Evolutionary conservation across 2,888 invertebrate species (phyloP), one percentile per base, ranked within the genome.

Genomic region (Hypselothyrea guttata): DNA sequence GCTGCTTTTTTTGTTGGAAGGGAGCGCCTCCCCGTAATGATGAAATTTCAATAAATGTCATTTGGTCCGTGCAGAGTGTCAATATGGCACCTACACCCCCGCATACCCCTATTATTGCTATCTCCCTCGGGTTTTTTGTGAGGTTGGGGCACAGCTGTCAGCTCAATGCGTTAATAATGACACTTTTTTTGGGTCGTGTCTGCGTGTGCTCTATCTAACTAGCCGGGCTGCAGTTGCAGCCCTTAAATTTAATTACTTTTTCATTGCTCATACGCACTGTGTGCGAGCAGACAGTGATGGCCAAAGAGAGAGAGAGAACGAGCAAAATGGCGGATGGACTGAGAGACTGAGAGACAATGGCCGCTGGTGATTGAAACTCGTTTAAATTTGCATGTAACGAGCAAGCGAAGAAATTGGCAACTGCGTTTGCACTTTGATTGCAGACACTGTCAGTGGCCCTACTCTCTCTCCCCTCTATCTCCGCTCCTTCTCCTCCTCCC

Each of bases 191-290:
- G 57, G 28, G 31, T 42, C 13, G 31, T 30, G 45, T 47, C 42
- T 46, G 51, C 7, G 37, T 46, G 31, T 22, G 13, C 9, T 28
- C 41, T 38, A 52, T 53, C 72, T 75, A 75, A 72, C 72, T 73
- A 76, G 77, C 72, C 45, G 47, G 37, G 28, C 37, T 44, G 37
- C 69, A 42, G 55, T 63, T 54, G 68, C 64, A 54, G 61, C 60
- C 42, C 64, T 87, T 84, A 87, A 88, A 87, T 88, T 88, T 87
- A 87, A 87, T 87, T 88, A 87, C 87, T 87, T 87, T 87, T 88
- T 82, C 88, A 87, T 87, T 84, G 86, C 84, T 71, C 76, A 82
- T 86, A 75, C 70, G 76, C 84, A 84, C 71, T 71, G 79, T 70
- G 42, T 27, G 37, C 15, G 57, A 48, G n/a, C 53, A 46, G 35